Evolutionary conservation across 2,113 vertebrate species (phyloP).

Genomic region (Cheirogaleus medius): DNA sequence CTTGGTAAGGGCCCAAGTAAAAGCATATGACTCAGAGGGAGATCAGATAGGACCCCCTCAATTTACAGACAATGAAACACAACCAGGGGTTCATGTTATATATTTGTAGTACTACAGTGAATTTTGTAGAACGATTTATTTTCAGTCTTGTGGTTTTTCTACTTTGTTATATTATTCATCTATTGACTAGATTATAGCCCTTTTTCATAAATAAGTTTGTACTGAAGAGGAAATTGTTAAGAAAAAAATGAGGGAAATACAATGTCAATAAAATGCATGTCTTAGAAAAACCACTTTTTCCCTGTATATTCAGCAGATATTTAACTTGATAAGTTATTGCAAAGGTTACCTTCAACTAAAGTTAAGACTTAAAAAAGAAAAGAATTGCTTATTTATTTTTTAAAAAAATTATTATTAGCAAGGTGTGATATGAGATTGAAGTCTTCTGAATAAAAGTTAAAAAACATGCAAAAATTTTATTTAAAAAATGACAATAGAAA

Average conservation of each 20-base stretch:
- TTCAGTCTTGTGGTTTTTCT: background rate
- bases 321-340: constrained; percentile 37
- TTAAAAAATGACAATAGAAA: background rate
- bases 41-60: background rate
- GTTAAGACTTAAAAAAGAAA: constrained; percentile 20
- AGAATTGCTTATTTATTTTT: background rate
- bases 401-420: background rate
- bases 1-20: background rate
- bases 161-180: background rate
- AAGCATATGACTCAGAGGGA: background rate
- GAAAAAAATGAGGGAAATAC: background rate
- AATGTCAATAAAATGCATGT: background rate
- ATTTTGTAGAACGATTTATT: background rate
- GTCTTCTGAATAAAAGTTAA: background rate
- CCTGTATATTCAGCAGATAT: background rate
- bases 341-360: background rate
- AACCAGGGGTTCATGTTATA: background rate
- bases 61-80: background rate
- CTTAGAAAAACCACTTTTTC: background rate
- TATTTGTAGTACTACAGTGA: background rate
- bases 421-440: background rate
- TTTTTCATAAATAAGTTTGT: background rate
- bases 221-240: background rate
- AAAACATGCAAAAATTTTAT: background rate
- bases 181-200: background rate